Conservation (phyloP, 2,113 vertebrate species). For the Pluvianellus socialis region DNA sequence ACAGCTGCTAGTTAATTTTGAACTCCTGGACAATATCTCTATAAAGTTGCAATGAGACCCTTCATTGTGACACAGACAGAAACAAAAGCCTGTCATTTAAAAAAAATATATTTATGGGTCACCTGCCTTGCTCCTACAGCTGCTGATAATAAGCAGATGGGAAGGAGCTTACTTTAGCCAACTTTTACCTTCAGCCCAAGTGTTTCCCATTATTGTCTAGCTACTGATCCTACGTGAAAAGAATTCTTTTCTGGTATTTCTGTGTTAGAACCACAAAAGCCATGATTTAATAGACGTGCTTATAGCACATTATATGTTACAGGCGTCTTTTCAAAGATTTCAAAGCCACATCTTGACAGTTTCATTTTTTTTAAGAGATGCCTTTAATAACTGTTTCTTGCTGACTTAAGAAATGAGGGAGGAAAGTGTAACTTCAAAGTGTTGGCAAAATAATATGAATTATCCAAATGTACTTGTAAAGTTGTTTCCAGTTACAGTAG, state of each 20-base stretch:
- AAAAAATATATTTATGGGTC: constrained; percentile 5
- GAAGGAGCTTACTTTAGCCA: constrained; percentile 42
- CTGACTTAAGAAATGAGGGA: constrained; percentile 38
- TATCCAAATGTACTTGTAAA: constrained; percentile 40
- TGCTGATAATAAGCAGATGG: constrained; percentile 71
- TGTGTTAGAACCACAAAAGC: constrained; percentile 8
- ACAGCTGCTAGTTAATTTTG: neutral
- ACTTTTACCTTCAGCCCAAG: constrained; percentile 49
- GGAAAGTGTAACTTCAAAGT: constrained; percentile 55
- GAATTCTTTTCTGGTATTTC: constrained; percentile 39
- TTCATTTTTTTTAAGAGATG: constrained; percentile 47
- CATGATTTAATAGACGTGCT: constrained; percentile 42
- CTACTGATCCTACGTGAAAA: constrained; percentile 66
- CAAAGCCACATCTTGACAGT: constrained; percentile 48
- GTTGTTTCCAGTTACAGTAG: constrained; percentile 61
- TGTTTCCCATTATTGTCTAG: constrained; percentile 62
- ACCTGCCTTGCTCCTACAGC: constrained; percentile 42
- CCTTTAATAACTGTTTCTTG: constrained; percentile 50
- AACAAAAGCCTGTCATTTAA: constrained; percentile 25
- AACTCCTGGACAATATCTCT: neutral
- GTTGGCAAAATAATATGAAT: constrained; percentile 33
- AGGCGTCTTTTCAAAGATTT: constrained; percentile 53
- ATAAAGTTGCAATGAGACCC: neutral
- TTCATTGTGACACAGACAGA: neutral
- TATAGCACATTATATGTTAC: neutral